Conservation (phyloP, 2,888 invertebrate species). For the Acanthacorydalis orientalis region DNA sequence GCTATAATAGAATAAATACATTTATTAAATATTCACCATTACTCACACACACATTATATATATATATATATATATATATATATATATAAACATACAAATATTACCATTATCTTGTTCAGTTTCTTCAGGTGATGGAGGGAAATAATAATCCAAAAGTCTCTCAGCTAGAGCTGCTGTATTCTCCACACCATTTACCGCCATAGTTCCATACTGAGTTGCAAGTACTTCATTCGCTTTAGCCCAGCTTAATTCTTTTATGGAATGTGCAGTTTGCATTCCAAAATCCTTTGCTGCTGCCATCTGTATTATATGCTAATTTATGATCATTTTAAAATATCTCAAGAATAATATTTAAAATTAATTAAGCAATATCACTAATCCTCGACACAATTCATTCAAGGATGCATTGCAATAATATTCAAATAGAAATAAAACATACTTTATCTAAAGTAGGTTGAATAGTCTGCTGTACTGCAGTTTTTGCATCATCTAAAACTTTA, state of each 20-base stretch:
- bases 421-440: background rate
- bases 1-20: no score
- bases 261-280: slow-evolving; percentile 40
- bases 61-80: no score
- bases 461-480: slow-evolving; percentile 1
- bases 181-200: slow-evolving; percentile 49
- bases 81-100: background rate
- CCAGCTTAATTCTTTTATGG: slow-evolving; percentile 51
- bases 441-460: slow-evolving; percentile 5
- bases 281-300: slow-evolving; percentile 26
- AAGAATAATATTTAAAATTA: no score
- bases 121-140: slow-evolving; percentile 42
- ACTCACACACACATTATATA: no score
- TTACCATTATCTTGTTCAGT: slow-evolving; percentile 32
- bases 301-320: background rate
- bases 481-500: slow-evolving; percentile 22
- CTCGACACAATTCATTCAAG: background rate
- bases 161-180: slow-evolving; percentile 51
- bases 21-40: background rate
- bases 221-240: slow-evolving; percentile 53
- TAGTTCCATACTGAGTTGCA: slow-evolving; percentile 48
- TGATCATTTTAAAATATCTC: no score
- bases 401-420: background rate
- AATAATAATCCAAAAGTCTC: slow-evolving; percentile 54
- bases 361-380: background rate